Evolutionary conservation across 2,113 vertebrate species (phyloP).

Genomic region (Epinephelus lanceolatus): DNA sequence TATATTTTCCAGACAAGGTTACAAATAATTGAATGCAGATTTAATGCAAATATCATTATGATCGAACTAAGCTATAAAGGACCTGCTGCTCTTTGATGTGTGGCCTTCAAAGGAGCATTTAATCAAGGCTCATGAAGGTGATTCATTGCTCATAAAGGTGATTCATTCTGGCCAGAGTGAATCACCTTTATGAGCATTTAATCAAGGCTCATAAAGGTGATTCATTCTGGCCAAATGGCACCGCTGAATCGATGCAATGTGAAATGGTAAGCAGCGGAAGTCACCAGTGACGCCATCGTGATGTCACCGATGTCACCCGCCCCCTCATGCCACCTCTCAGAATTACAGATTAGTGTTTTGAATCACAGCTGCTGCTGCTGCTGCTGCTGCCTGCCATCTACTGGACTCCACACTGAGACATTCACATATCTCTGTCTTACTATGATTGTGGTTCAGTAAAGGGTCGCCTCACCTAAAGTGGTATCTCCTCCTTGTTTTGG

Average conservation of each 20-base stretch:
- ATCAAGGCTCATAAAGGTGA: constrained; percentile 28
- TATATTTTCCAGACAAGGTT: neutral
- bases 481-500: too few relatives aligned
- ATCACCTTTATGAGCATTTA: too few relatives aligned
- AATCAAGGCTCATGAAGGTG: too few relatives aligned
- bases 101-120: constrained; percentile 54
- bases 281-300: constrained; percentile 19
- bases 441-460: neutral
- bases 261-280: constrained; percentile 12
- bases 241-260: constrained; percentile 2
- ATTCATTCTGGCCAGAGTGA: constrained; percentile 33
- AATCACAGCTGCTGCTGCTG: neutral
- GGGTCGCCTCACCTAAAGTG: too few relatives aligned
- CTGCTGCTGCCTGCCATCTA: neutral
- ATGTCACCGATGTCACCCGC: constrained; percentile 22
- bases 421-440: neutral
- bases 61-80: constrained; percentile 20
- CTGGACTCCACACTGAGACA: constrained; percentile 6
- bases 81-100: constrained; percentile 34
- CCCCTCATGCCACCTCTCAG: neutral
- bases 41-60: constrained; percentile 35
- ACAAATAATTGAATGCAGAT: constrained; percentile 37
- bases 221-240: constrained; percentile 36
- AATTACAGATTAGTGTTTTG: constrained; percentile 13
- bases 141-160: constrained; percentile 25